phyloP scores from a whole-genome alignment of 2,113 vertebrate species.

The Phylloscopus whistleri region DNA sequence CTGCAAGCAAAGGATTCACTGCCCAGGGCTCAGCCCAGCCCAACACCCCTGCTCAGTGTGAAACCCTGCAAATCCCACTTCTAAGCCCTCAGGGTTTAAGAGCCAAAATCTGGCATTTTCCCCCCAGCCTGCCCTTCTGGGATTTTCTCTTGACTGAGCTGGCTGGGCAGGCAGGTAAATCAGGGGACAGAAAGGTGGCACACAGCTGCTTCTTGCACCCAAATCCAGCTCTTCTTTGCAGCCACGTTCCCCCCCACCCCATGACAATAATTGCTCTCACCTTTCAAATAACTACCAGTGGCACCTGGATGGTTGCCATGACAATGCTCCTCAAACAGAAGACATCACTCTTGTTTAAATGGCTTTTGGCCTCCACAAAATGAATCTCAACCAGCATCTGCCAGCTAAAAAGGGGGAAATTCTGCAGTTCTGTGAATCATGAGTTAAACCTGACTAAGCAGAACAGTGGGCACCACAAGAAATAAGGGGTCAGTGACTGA shows the following conservation, averaged over 20 bases:
- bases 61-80: neutral
- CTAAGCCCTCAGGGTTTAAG: neutral
- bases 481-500: neutral
- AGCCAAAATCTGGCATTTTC: neutral
- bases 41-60: neutral
- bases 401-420: neutral
- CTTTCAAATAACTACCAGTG: conserved; percentile 42
- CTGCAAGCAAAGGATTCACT: neutral
- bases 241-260: neutral
- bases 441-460: conserved; percentile 14
- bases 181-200: neutral
- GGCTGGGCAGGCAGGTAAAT: neutral
- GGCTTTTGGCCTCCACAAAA: conserved; percentile 16
- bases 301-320: conserved; percentile 59
- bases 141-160: neutral
- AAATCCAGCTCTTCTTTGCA: neutral
- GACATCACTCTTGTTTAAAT: conserved; percentile 25
- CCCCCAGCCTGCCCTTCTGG: neutral
- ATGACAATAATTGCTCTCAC: conserved; percentile 31
- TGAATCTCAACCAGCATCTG: conserved; percentile 44
- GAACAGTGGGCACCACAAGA: neutral
- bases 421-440: conserved; percentile 45
- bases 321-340: conserved; percentile 59
- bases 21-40: neutral
- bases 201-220: neutral